Evolutionary conservation across 64 coral and sea anemone species (phyloP), one percentile per base, ranked within the genome.

Genomic region (Platygyra sinensis): DNA sequence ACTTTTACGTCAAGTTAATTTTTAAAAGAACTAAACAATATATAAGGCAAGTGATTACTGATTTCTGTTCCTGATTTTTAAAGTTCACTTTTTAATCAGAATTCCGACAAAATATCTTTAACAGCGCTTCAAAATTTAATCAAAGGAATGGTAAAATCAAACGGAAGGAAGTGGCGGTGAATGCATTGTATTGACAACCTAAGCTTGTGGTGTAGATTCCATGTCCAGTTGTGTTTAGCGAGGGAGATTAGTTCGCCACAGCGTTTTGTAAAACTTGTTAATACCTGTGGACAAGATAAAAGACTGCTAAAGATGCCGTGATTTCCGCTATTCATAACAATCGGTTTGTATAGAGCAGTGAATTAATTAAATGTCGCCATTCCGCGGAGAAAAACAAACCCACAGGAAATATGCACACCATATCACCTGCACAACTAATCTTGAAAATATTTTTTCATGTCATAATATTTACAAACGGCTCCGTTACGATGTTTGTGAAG

Each of bases 401-500:
- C 19, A 20, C 61, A 27, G 60, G 62, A 71, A 67, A 60, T 32
- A 32, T 8, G 10, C 78, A 22, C 27, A 36, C 2, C 9, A 24
- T 39, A 51, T 85, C 81, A 85, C 62, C 81, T 85, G 81, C 61
- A 12, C 39, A 72, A 85, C 71, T 85, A 84, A n/a, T 65, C 22
- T 85, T 71, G 20, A 32, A 13, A 51, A 71, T 24, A 85, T 85
- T 25, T n/a, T 50, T 50, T n/a, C 3, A 22, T 51, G 63, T 85
- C 81, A 85, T 15, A 85, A 85, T 85, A 85, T 85, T 85, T 85
- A 85, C 81, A 13, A 5, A 50, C 67, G 36, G 42, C 63, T 71
- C 39, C 27, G 81, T 50, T 51, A 85, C 49, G 33, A 51, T 72
- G 33, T 85, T 85, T 71, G 62, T 24, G 62, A 51, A 71, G 33